Evolutionary conservation across 1,140 invertebrate species (phyloP).

Genomic region (Potamilus streckersoni): DNA sequence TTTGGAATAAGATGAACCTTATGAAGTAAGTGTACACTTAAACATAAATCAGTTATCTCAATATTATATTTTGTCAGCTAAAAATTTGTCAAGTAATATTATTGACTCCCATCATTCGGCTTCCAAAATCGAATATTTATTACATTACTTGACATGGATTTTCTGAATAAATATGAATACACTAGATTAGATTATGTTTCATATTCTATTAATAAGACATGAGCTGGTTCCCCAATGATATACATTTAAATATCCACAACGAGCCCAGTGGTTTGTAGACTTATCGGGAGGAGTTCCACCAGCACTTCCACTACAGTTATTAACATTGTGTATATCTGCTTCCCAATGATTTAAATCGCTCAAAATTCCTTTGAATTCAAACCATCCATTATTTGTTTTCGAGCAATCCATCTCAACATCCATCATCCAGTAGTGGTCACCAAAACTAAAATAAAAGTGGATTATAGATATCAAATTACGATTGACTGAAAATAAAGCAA

Average conservation of each 20-base stretch:
- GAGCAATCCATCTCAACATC: constrained; percentile 69
- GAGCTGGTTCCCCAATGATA: constrained; percentile 53
- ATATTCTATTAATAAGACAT: constrained; percentile 52
- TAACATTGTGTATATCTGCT: constrained; percentile 36
- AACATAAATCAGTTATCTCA: too few species aligned
- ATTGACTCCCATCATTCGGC: too few species aligned
- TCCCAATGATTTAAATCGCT: constrained; percentile 50
- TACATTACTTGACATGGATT: too few species aligned
- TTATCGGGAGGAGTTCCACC: constrained; percentile 51
- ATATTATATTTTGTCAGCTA: too few species aligned
- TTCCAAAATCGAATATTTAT: too few species aligned
- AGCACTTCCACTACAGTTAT: constrained; percentile 56
- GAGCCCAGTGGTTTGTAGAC: constrained; percentile 63
- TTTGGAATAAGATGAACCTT: too few species aligned
- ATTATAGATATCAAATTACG: background rate
- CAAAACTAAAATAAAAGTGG: constrained; percentile 44
- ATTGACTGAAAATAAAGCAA: background rate
- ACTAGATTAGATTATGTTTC: background rate
- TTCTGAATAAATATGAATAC: too few species aligned
- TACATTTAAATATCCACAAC: constrained; percentile 67
- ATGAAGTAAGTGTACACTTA: too few species aligned
- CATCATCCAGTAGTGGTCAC: constrained; percentile 70
- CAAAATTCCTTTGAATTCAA: constrained; percentile 67
- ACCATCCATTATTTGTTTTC: constrained; percentile 66
- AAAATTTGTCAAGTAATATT: too few species aligned